These are phyloP conservation scores for Oxygymnocypris stewartii DNA, from an alignment of 2,113 vertebrate genomes.

Conservation along the genomic window DNA sequence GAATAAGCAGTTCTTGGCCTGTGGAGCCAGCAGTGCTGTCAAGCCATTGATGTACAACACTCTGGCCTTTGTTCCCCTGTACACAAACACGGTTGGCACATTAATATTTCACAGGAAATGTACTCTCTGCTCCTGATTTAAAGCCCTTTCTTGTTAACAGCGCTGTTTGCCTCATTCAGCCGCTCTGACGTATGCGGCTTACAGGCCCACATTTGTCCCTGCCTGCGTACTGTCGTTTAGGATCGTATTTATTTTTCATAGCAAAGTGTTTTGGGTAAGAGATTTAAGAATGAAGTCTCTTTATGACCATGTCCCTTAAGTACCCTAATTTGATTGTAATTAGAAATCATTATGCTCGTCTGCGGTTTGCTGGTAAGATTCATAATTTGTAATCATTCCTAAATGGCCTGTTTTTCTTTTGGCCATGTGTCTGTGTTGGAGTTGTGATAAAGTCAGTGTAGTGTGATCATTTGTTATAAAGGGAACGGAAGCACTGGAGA, in stretches of 20 bases:
- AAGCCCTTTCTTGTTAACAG: constrained; percentile 79
- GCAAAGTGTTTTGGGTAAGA: constrained; percentile 16
- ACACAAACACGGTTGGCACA: constrained; percentile 79
- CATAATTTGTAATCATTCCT: constrained; percentile 20
- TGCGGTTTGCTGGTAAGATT: background rate
- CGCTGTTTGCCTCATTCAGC: constrained; percentile 72
- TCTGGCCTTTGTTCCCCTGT: constrained; percentile 73
- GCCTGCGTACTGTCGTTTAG: background rate
- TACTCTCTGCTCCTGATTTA: constrained; percentile 77
- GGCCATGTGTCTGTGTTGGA: constrained; percentile 61
- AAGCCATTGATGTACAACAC: constrained; percentile 76
- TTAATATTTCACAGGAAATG: constrained; percentile 80
- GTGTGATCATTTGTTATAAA: constrained; percentile 70
- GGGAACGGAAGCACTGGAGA: constrained; percentile 9
- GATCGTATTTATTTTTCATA: constrained; percentile 36
- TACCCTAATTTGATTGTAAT: constrained; percentile 8
- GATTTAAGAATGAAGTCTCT: constrained; percentile 14
- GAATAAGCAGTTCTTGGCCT: constrained; percentile 67
- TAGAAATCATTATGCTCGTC: constrained; percentile 14
- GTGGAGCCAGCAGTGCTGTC: constrained; percentile 69
- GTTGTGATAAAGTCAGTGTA: constrained; percentile 59
- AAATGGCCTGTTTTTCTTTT: constrained; percentile 43
- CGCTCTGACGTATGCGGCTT: constrained; percentile 71
- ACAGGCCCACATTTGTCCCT: constrained; percentile 25
- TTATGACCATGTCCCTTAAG: background rate